Conservation (phyloP, 2,113 vertebrate genomes). For the Chauna torquata region DNA sequence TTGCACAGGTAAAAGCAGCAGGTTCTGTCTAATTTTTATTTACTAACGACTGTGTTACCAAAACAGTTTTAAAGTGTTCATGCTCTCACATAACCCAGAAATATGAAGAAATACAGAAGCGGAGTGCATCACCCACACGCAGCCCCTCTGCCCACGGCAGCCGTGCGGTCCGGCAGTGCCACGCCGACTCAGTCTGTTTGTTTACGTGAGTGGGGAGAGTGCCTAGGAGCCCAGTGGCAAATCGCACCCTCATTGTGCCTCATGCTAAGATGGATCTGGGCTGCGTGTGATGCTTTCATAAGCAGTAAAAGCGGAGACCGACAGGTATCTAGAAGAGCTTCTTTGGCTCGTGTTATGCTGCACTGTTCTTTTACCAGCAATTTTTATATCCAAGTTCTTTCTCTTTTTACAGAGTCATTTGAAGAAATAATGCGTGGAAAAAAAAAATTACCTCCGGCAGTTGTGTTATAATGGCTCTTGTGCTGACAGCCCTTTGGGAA, state of each 20-base stretch:
- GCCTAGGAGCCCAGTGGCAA: not conserved
- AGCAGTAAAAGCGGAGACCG: not conserved
- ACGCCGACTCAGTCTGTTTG: accelerated
- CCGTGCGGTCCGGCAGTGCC: accelerated
- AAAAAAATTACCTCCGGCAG: slow-evolving; percentile 51
- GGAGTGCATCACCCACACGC: accelerated
- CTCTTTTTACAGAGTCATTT: slow-evolving; percentile 35
- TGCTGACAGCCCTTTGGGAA: slow-evolving; percentile 72
- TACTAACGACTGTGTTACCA: not conserved
- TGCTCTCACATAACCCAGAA: accelerated
- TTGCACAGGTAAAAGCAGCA: not conserved
- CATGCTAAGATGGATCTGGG: accelerated
- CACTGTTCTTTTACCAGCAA: slow-evolving; percentile 11
- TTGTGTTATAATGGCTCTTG: slow-evolving; percentile 65
- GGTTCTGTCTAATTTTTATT: not conserved
- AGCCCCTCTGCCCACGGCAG: not conserved
- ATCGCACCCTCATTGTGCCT: not conserved
- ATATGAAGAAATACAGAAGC: accelerated
- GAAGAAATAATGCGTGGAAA: slow-evolving; percentile 39
- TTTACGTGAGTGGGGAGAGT: accelerated
- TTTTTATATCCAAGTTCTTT: slow-evolving; percentile 5
- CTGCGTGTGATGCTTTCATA: not conserved
- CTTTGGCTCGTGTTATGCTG: not conserved
- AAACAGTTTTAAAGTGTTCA: not conserved
- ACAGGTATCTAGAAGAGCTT: not conserved